A percentile compares a stretch with the other conserved stretches of the same genome.
These are phyloP conservation scores for Bungarus multicinctus DNA, from an alignment of 2,113 vertebrate genomes.

Conservation along the genomic window DNA sequence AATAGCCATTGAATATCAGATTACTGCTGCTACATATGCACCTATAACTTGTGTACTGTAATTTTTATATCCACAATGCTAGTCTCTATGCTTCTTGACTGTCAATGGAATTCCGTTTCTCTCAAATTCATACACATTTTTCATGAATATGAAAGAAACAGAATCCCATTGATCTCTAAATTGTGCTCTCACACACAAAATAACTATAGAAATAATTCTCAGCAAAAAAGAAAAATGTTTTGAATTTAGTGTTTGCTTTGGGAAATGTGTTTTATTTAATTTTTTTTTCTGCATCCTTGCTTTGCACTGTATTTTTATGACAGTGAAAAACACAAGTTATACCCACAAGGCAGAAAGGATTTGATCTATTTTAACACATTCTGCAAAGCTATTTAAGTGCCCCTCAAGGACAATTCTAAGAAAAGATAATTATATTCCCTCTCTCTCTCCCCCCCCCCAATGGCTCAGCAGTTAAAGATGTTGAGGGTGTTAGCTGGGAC, in stretches of 20 bases:
- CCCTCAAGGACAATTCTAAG: background rate
- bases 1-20: background rate
- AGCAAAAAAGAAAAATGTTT: slow-evolving; percentile 21
- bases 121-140: background rate
- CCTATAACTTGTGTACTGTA: background rate
- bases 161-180: background rate
- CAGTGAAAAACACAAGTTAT: background rate
- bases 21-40: background rate
- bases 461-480: too few relatives aligned
- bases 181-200: background rate
- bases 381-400: background rate
- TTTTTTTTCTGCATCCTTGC: background rate
- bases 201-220: background rate
- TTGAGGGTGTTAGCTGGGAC: background rate
- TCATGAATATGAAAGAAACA: background rate
- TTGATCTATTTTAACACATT: background rate
- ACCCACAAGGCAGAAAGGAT: background rate
- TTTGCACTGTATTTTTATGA: background rate
- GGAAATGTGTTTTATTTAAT: slow-evolving; percentile 8
- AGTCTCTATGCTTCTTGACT: background rate
- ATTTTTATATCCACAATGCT: background rate
- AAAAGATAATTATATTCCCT: background rate
- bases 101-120: background rate
- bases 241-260: slow-evolving; percentile 6
- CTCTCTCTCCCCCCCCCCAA: too few relatives aligned